phyloP scores from a whole-genome alignment of 2,113 vertebrate genomes.

The Oreocharis arfaki region DNA sequence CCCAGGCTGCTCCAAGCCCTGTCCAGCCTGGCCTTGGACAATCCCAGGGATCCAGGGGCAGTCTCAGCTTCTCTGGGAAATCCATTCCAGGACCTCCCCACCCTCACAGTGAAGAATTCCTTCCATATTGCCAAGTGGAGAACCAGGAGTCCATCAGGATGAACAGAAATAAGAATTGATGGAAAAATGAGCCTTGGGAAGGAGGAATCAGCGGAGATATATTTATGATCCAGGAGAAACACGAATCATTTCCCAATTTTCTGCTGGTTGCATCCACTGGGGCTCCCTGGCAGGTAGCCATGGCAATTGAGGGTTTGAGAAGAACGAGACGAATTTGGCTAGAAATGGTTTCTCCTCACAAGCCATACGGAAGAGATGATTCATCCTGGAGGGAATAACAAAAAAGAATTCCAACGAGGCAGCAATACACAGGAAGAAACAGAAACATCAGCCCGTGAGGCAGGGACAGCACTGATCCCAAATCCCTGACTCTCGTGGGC shows the following conservation, averaged over 20 bases:
- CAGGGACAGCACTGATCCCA: not conserved
- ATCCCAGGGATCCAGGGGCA: not conserved
- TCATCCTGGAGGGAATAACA: not conserved
- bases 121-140: not conserved
- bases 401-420: not conserved
- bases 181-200: not conserved
- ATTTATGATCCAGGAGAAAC: not conserved
- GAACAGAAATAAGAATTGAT: not conserved
- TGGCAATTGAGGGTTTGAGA: conserved; percentile 17
- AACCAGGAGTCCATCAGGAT: not conserved
- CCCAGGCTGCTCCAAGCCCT: not conserved
- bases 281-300: conserved; percentile 23
- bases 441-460: not conserved
- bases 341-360: not conserved
- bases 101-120: not conserved
- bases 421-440: not conserved
- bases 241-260: not conserved
- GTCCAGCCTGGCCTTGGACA: not conserved
- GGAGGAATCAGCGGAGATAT: not conserved
- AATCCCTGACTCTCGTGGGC: fast-evolving
- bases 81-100: fast-evolving
- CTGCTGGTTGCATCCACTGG: not conserved
- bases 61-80: not conserved
- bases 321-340: not conserved
- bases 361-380: not conserved